Evolutionary conservation across 2,797 vertebrate species (phyloP).

Genomic region (Centroberyx gerrardi): DNA sequence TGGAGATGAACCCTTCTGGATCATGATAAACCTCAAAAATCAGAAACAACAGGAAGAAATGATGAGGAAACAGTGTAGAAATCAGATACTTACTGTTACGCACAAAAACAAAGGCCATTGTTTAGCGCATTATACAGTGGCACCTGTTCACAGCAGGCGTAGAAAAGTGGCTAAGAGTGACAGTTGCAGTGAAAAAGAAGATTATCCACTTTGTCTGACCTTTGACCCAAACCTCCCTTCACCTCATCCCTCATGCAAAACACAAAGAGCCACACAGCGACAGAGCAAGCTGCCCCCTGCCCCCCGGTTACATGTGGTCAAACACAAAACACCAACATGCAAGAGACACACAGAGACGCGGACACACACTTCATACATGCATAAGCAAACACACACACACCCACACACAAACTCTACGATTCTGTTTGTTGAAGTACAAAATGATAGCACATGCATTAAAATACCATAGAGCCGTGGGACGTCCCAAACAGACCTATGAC

Average conservation of each 20-base stretch:
- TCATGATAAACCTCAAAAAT: background rate
- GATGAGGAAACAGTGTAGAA: no score
- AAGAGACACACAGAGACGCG: background rate
- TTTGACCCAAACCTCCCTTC: conserved; percentile 60
- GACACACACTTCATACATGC: background rate
- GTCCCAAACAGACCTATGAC: background rate
- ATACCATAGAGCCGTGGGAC: background rate
- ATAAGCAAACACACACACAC: background rate
- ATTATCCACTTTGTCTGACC: conserved; percentile 46
- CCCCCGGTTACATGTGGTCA: conserved; percentile 10
- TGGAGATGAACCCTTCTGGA: background rate
- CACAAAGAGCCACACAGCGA: conserved; percentile 38
- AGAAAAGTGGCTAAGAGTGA: conserved; percentile 34
- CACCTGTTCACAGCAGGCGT: conserved; percentile 37
- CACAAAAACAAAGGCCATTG: background rate
- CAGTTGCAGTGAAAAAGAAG: conserved; percentile 42
- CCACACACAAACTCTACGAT: background rate
- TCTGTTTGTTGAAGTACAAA: background rate
- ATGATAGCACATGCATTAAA: background rate
- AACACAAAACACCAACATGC: conserved; percentile 35
- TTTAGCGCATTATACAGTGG: background rate
- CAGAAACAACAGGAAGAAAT: background rate
- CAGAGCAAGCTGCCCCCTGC: conserved; percentile 8
- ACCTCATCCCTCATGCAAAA: conserved; percentile 11
- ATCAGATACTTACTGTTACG: no score